Evolutionary conservation across 2,888 invertebrate species (phyloP), one percentile per base, ranked within the genome.

Genomic region (Bedellia somnulentella): DNA sequence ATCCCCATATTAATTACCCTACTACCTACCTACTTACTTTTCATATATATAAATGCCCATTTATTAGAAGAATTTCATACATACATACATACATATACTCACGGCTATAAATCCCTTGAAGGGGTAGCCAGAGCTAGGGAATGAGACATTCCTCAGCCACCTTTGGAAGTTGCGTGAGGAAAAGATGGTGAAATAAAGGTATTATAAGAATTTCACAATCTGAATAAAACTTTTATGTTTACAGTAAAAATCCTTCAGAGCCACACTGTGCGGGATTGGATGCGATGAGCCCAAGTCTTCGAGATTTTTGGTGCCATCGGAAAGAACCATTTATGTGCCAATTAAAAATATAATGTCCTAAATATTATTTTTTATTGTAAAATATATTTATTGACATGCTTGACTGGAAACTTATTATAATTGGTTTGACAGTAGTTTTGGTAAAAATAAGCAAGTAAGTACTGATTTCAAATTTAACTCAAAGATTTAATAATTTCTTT

Each of bases 191-290:
- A n/a, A n/a, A n/a, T n/a, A n/a, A n/a, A n/a, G n/a, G n/a, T n/a
- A n/a, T n/a, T n/a, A n/a, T n/a, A n/a, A n/a, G n/a, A n/a, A n/a
- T n/a, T n/a, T n/a, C n/a, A n/a, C n/a, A n/a, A n/a, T 24, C 9
- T 25, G 34, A n/a, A 27, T 8, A 31, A 22, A 14, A 17, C n/a
- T 33, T 14, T 29, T 14, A 24, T 28, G 26, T n/a, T 35, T 35
- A 2, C 49, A 70, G 64, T 33, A 38, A 48, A 17, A 41, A 48
- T 8, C 49, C 54, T 0, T 35, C 37, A 0, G 62, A 64, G 28
- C 71, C 71, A 0, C 71, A 67, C 40, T 71, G 71, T 39, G 70
- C 40, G 0, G 64, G 50, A 0, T 33, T 71, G 24, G 70, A 68
- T 26, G 56, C 59, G 0, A 13, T 36, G 3, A 66, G 64, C 46